phyloP scores from a whole-genome alignment of 1,140 invertebrate genomes.

The Drosophila kohkoa region DNA sequence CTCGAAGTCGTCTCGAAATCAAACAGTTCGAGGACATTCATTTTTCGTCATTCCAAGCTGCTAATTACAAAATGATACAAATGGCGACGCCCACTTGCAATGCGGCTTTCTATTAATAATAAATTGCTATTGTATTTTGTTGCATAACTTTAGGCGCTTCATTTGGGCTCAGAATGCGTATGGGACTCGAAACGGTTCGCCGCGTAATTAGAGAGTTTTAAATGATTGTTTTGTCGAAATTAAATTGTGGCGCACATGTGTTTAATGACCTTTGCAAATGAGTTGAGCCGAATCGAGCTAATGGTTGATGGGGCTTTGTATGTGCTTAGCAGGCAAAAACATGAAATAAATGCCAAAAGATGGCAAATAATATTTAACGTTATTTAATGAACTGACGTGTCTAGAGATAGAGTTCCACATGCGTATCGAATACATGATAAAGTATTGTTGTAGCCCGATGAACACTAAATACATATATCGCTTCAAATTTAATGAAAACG shows the following conservation, averaged over 20 bases:
- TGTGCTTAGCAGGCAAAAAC: not conserved
- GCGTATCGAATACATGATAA: too few species aligned
- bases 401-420: not conserved
- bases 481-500: not conserved
- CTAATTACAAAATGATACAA: conserved; percentile 68
- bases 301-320: conserved; percentile 19
- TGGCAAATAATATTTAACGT: conserved; percentile 3
- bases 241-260: conserved; percentile 29
- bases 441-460: too few species aligned
- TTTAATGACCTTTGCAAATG: conserved; percentile 33
- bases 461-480: too few species aligned
- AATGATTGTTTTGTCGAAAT: conserved; percentile 47
- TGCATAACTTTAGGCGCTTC: conserved; percentile 44
- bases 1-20: not conserved
- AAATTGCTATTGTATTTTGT: conserved; percentile 56
- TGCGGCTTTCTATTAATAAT: conserved; percentile 67
- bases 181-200: conserved; percentile 4
- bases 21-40: not conserved
- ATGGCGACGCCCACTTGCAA: conserved; percentile 25
- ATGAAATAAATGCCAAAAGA: conserved; percentile 6
- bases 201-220: conserved; percentile 41
- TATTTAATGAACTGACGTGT: conserved; percentile 22
- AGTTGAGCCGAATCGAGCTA: conserved; percentile 16
- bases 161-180: conserved; percentile 33
- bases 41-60: conserved; percentile 36